Base-by-base conservation (phyloP, 2,888 invertebrate genomes). In the Ligdia adustata region DNA sequence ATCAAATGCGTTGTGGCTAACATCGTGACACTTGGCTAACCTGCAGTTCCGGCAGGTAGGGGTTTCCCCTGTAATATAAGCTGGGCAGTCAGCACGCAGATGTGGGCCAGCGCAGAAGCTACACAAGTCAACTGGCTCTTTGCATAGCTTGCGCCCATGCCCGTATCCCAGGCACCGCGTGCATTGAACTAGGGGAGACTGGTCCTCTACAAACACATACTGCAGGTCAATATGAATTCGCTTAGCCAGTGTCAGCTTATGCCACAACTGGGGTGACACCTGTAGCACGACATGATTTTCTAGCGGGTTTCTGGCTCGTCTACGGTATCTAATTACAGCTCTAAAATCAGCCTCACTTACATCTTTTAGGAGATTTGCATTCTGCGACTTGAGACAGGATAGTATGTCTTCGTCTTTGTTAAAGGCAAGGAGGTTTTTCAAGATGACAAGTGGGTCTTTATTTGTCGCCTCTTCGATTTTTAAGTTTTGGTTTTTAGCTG, bases 361-460 rank as follows among this genome's bases (percentile, higher is more conserved):
- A 3, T 6, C 32, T 9, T 7, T 24, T 12, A 40, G 9, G 5
- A 22, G 15, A 2, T 18, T 20, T 1, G 1, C 6, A 3, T 33
- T 33, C n/a, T 32, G 32, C 1, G 9, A 7, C 7, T 7, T 32
- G 9, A 32, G 32, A 1, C 16, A 32, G 4, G 32, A 6, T 0
- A 33, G 7, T 7, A 33, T 18, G 0, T 33, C 18, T 1, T 18
- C 32, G 5, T 33, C 32, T 6, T 6, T 33, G 12, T 33, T 4
- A 7, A 18, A 16, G 16, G 5, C 9, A 5, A 41, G 9, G 12
- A 38, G 13, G 22, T 38, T 31, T 13, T 2, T 43, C 6, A 41
- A 5, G 1, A 40, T 34, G 0, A 47, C n/a, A 2, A 40, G 20
- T 0, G 47, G 47, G 24, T 47, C 18, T 7, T 27, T 39, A 11